Evolutionary conservation across 2,888 invertebrate species (phyloP).

Genomic region (Nephrocerus scutellatus): DNA sequence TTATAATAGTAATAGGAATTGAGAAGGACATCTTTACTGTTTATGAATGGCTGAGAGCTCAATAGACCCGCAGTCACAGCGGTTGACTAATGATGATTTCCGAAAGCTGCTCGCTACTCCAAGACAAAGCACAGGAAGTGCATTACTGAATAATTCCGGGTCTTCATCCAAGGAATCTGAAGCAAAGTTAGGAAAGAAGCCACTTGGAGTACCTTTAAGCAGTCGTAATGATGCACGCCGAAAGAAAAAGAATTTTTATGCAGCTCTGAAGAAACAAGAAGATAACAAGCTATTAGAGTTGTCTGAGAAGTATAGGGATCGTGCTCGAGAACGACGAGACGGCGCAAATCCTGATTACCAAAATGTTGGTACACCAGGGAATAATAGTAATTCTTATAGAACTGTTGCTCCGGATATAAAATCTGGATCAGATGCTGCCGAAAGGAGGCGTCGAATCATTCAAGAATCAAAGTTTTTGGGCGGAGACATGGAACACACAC

Average conservation of each 20-base stretch:
- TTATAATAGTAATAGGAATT: too few relatives aligned
- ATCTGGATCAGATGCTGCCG: conserved; percentile 90
- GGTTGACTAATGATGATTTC: conserved; percentile 95
- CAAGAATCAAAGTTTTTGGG: conserved; percentile 99
- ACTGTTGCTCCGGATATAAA: conserved; percentile 96
- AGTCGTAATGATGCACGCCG: conserved; percentile 77
- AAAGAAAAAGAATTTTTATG: conserved; percentile 93
- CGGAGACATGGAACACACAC: conserved; percentile 99
- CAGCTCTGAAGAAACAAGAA: conserved; percentile 88
- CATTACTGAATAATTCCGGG: conserved; percentile 29
- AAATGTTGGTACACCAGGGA: conserved; percentile 64
- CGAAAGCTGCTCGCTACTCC: conserved; percentile 94
- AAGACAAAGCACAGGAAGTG: conserved; percentile 56
- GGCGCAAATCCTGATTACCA: conserved; percentile 76
- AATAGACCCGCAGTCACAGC: conserved; percentile 68
- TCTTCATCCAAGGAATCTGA: conserved; percentile 32
- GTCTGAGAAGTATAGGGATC: conserved; percentile 86
- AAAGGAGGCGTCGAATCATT: conserved; percentile 89
- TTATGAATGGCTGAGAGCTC: too few relatives aligned
- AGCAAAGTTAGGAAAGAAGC: conserved; percentile 26
- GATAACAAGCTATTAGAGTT: conserved; percentile 91
- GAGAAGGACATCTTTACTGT: too few relatives aligned
- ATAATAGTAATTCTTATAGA: conserved; percentile 50
- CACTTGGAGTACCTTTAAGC: conserved; percentile 49
- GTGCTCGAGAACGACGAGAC: conserved; percentile 85